Evolutionary conservation across 1,140 invertebrate genomes (phyloP).

Genomic region (Eurosta solidaginis): DNA sequence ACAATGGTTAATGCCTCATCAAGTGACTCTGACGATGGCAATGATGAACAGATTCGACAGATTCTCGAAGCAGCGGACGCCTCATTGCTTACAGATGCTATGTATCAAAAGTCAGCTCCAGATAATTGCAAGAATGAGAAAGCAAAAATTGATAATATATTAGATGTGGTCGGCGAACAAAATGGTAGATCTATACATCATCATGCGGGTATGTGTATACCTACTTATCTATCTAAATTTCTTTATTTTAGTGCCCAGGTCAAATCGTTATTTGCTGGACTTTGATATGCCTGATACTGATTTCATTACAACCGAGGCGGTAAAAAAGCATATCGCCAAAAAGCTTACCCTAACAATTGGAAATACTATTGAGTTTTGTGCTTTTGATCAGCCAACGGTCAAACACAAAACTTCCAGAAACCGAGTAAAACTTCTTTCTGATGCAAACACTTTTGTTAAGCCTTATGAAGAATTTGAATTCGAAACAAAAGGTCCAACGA

Average conservation of each 20-base stretch:
- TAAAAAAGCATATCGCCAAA: slow-evolving; percentile 20
- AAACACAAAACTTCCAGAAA: background rate
- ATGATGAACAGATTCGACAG: slow-evolving; percentile 30
- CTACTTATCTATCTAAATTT: background rate
- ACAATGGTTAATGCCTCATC: background rate
- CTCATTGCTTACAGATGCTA: slow-evolving; percentile 24
- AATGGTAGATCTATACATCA: background rate
- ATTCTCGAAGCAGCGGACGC: slow-evolving; percentile 32
- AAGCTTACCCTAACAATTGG: slow-evolving; percentile 15
- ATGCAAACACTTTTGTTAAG: slow-evolving; percentile 26
- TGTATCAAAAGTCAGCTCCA: slow-evolving; percentile 3
- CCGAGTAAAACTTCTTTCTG: slow-evolving; percentile 13
- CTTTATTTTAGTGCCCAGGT: background rate
- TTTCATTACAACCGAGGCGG: slow-evolving; percentile 30
- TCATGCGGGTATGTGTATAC: background rate
- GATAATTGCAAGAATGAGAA: background rate
- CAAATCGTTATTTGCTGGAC: slow-evolving; percentile 27
- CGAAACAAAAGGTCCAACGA: slow-evolving; percentile 15
- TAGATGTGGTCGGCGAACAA: background rate
- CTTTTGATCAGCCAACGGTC: background rate
- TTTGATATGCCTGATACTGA: background rate
- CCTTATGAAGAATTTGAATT: slow-evolving; percentile 35
- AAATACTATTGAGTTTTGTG: slow-evolving; percentile 2
- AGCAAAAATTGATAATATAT: background rate
- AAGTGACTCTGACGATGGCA: slow-evolving; percentile 24